phyloP scores from a whole-genome alignment of 2,113 vertebrate species.

The Triplophysa dalaica region DNA sequence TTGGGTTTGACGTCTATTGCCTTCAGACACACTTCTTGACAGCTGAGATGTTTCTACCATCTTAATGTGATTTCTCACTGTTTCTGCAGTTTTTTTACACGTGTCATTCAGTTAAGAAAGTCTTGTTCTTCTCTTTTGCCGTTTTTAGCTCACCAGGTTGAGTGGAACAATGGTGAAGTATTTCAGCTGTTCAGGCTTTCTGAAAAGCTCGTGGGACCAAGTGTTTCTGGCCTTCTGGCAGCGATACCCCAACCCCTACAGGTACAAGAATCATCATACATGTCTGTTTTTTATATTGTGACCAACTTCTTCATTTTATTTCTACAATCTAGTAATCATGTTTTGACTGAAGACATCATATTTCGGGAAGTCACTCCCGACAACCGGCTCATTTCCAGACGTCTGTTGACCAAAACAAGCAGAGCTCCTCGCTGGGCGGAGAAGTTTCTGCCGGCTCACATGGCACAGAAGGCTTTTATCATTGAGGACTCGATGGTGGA shows the following conservation, averaged over 20 bases:
- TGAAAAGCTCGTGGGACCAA: constrained; percentile 95
- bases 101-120: not conserved
- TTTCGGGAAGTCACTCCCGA: constrained; percentile 91
- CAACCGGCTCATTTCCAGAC: constrained; percentile 92
- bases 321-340: constrained; percentile 84
- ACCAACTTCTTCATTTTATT: not conserved
- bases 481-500: constrained; percentile 96
- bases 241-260: constrained; percentile 94
- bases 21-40: too few relatives aligned
- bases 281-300: too few relatives aligned
- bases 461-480: constrained; percentile 91
- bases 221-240: constrained; percentile 94
- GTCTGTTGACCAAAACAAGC: constrained; percentile 96
- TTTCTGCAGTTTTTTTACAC: not conserved
- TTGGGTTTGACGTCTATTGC: too few relatives aligned
- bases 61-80: not conserved
- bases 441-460: constrained; percentile 87
- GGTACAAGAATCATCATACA: constrained; percentile 67
- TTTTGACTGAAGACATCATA: constrained; percentile 94
- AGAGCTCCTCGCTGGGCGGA: constrained; percentile 93
- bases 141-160: constrained; percentile 36
- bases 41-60: too few relatives aligned
- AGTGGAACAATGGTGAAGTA: constrained; percentile 89
- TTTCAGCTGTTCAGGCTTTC: constrained; percentile 81
- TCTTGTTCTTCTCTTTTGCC: constrained; percentile 35